Percentiles rank a stretch among this genome's conserved stretches.
Evolutionary conservation across 1,140 invertebrate genomes (phyloP).

Genomic region (Fopius arisanus): DNA sequence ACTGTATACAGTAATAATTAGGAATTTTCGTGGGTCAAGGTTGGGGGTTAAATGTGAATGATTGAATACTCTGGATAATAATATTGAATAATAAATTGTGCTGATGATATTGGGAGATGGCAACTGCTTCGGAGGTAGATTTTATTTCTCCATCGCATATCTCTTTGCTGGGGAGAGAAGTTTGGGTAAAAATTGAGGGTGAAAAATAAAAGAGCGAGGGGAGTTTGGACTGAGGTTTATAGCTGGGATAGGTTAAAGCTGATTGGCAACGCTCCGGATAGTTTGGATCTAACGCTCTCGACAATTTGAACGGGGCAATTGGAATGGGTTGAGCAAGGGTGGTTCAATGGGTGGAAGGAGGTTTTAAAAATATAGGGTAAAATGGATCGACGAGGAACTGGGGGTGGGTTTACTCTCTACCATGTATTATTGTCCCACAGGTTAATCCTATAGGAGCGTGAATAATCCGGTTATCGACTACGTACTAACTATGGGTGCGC

Average conservation of each 20-base stretch:
- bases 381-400: not conserved
- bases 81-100: too few species aligned
- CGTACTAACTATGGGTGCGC: not conserved
- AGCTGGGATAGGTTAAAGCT: conserved; percentile 2
- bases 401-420: not conserved
- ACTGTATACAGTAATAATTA: too few species aligned
- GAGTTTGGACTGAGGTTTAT: not conserved
- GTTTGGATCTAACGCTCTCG: conserved; percentile 8
- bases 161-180: too few species aligned
- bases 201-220: not conserved
- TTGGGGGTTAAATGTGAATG: too few species aligned
- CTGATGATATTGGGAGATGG: too few species aligned
- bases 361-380: not conserved
- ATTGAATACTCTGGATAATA: too few species aligned
- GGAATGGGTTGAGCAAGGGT: conserved; percentile 2
- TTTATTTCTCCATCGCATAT: too few species aligned
- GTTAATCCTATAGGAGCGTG: conserved; percentile 12
- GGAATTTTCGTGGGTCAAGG: too few species aligned
- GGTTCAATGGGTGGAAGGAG: not conserved
- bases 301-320: conserved; percentile 8
- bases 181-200: not conserved
- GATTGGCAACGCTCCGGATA: conserved; percentile 8
- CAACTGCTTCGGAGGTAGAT: too few species aligned
- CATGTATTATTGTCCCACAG: conserved; percentile 2
- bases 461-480: conserved; percentile 9